A percentile compares a stretch with the other conserved stretches of the same genome.
Conservation (phyloP, 2,113 vertebrate species). For the Theristicus caerulescens region DNA sequence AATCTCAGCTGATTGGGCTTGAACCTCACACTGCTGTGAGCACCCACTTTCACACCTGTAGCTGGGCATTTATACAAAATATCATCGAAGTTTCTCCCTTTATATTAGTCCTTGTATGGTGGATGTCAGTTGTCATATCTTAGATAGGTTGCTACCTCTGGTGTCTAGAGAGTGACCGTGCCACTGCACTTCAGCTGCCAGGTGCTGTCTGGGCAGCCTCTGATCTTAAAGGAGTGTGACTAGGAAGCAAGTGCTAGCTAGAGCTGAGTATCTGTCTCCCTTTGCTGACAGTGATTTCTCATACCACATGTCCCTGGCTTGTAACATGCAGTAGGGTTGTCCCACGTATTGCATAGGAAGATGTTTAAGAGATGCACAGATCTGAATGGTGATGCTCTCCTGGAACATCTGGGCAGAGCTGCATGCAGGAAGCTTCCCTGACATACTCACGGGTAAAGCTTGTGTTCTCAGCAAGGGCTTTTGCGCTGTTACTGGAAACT, state of each 20-base stretch:
- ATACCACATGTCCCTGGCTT: fast-evolving
- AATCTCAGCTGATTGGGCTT: background rate
- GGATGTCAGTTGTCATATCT: background rate
- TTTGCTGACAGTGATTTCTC: background rate
- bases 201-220: background rate
- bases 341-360: background rate
- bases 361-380: background rate
- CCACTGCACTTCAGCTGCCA: background rate
- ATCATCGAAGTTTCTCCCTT: background rate
- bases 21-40: background rate
- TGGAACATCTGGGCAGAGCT: background rate
- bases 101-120: background rate
- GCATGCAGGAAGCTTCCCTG: background rate
- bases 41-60: background rate
- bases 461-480: background rate
- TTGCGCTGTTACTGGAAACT: background rate
- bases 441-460: background rate
- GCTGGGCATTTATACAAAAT: background rate
- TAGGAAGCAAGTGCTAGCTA: background rate
- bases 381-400: background rate
- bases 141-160: background rate
- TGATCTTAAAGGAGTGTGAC: background rate
- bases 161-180: background rate
- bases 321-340: background rate
- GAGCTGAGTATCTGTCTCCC: background rate